Base-by-base conservation (phyloP, 2,797 vertebrate genomes). In the Oceanodroma leucorhoa region DNA sequence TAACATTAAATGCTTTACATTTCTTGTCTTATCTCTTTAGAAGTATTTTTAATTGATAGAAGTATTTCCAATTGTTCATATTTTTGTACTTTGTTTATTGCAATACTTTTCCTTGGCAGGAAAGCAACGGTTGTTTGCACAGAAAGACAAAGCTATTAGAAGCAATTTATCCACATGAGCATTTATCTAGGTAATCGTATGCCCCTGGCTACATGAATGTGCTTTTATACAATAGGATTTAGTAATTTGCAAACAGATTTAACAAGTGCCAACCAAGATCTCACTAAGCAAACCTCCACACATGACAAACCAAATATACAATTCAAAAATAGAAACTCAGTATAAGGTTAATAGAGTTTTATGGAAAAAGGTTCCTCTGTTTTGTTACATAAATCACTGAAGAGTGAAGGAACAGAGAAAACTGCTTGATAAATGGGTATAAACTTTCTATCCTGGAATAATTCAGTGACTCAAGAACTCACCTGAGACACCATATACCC, bases 231-330 rank as follows among this genome's bases (percentile, higher is more conserved):
- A 87, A 70, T 17, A 83, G 45, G 50, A 87, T 90, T 88, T 93
- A 54, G 73, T 61, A 92, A 93, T 55, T 87, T 87, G 30, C 46
- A 90, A 87, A 94, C 41, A 66, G 54, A 91, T 84, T 87, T 87
- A 89, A 92, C 7, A 6, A 58, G 21, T 61, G 62, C 60, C 57
- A 86, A 21, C 65, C 29, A 73, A 88, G 48, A 71, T 53, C 50
- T 92, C 77, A 53, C 45, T 64, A 48, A 90, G 69, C 58, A 94
- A 96, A 61, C 58, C 46, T 85, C 40, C 66, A 80, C n/a, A 67
- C 34, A 36, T 18, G 40, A 85, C 22, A 91, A 94, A 64, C 78
- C 72, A 94, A 88, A 92, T 72, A 69, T 6, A 50, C 38, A 51
- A 78, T 45, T 90, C 53, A 91, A 75, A 93, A 90, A 60, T 26